These are phyloP conservation scores for Pocillopora verrucosa DNA, from an alignment of 64 coral and sea anemone species.

Conservation along the genomic window DNA sequence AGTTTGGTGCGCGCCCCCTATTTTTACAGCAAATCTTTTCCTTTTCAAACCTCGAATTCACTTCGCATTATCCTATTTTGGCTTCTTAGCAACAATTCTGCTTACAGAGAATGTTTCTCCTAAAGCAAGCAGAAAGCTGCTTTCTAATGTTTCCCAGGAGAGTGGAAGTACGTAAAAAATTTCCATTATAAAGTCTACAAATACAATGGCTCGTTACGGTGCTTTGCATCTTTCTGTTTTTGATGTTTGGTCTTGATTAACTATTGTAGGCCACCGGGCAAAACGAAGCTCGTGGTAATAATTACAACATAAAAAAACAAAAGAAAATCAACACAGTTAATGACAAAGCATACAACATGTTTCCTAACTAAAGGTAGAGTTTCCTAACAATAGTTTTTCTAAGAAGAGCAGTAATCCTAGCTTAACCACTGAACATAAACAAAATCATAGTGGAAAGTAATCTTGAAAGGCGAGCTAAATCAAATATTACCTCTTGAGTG, in stretches of 20 bases:
- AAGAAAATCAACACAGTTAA: slow-evolving; percentile 21
- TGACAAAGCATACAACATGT: slow-evolving; percentile 28
- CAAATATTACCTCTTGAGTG: slow-evolving; percentile 3
- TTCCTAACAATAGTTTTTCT: slow-evolving; percentile 12
- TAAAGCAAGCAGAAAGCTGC: slow-evolving; percentile 7
- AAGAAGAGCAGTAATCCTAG: slow-evolving; percentile 21
- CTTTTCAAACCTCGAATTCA: neutral
- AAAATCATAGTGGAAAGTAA: neutral
- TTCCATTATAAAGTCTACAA: slow-evolving; percentile 1
- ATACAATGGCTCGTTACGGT: slow-evolving; percentile 23
- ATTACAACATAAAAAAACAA: slow-evolving; percentile 53
- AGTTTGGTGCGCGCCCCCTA: neutral
- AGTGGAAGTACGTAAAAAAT: slow-evolving; percentile 9
- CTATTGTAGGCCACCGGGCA: slow-evolving; percentile 17
- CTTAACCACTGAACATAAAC: slow-evolving; percentile 6
- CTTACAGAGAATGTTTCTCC: neutral
- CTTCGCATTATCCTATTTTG: neutral
- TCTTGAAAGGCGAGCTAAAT: neutral
- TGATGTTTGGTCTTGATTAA: neutral
- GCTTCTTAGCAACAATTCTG: slow-evolving; percentile 6
- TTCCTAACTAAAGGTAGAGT: slow-evolving; percentile 12
- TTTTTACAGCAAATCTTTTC: neutral
- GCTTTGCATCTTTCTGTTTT: neutral
- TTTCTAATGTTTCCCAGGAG: slow-evolving; percentile 15
- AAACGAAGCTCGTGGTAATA: slow-evolving; percentile 10